Percentiles rank a stretch among this genome's conserved stretches.
Conservation (phyloP, 2,113 vertebrate species). For the Numida meleagris region DNA sequence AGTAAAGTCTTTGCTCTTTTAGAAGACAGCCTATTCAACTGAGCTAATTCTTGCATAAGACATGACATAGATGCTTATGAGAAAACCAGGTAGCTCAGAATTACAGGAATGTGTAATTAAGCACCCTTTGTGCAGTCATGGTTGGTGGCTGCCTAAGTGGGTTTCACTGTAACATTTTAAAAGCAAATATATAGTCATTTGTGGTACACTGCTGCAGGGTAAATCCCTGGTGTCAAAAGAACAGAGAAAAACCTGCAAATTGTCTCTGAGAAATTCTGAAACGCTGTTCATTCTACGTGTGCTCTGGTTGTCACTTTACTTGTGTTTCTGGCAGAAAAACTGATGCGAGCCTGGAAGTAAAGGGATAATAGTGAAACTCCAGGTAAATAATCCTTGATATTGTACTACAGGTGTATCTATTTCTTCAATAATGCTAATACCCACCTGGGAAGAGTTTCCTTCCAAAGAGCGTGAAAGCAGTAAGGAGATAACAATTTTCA, state of each 20-base stretch:
- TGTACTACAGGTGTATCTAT: neutral
- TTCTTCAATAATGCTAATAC: neutral
- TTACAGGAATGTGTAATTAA: neutral
- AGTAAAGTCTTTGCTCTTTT: neutral
- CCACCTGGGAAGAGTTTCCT: neutral
- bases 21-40: neutral
- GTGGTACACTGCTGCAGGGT: neutral
- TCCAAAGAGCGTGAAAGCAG: neutral
- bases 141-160: neutral
- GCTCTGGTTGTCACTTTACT: neutral
- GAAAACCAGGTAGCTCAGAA: neutral
- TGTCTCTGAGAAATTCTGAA: neutral
- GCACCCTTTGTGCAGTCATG: neutral
- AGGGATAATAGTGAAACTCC: slow-evolving; percentile 3
- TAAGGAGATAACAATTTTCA: slow-evolving; percentile 36
- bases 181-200: neutral
- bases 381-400: slow-evolving; percentile 33
- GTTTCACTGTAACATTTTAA: neutral
- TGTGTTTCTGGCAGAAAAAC: slow-evolving; percentile 15
- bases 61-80: neutral
- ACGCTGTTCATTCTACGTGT: neutral
- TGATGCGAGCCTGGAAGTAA: neutral
- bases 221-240: neutral
- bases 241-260: neutral
- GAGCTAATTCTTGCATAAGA: neutral